Percentiles rank a stretch among this genome's conserved stretches.
These are phyloP conservation scores for Zosterops lateralis DNA, from an alignment of 2,113 vertebrate genomes.

Conservation along the genomic window DNA sequence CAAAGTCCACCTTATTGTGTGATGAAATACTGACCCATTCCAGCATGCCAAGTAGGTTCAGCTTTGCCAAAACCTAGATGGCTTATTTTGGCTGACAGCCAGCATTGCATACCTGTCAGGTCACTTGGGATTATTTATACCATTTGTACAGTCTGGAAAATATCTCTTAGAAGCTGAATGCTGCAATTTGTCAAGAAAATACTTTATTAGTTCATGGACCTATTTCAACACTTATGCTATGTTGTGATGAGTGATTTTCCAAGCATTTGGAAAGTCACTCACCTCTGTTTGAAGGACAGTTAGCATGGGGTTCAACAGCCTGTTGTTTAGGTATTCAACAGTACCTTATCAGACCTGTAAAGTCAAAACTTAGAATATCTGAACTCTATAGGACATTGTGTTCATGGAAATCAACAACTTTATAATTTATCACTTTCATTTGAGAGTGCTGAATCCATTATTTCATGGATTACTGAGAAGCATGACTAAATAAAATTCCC, in stretches of 20 bases:
- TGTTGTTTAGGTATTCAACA: background rate
- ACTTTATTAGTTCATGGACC: background rate
- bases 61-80: slow-evolving; percentile 16
- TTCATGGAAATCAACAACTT: background rate
- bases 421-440: background rate
- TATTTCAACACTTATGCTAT: background rate
- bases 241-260: slow-evolving; percentile 28
- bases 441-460: background rate
- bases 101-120: background rate
- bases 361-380: background rate
- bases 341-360: background rate
- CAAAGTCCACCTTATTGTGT: background rate
- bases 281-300: background rate
- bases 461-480: background rate
- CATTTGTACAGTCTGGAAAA: slow-evolving; percentile 24
- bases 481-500: background rate
- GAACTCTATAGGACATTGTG: background rate
- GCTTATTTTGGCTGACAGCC: background rate
- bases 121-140: slow-evolving; percentile 26
- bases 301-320: background rate
- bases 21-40: background rate
- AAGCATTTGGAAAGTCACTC: background rate
- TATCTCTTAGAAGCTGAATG: background rate
- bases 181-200: background rate
- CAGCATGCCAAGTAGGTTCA: background rate